These are phyloP conservation scores for Lepisosteus oculatus DNA, from an alignment of 2,113 vertebrate species.

Conservation along the genomic window DNA sequence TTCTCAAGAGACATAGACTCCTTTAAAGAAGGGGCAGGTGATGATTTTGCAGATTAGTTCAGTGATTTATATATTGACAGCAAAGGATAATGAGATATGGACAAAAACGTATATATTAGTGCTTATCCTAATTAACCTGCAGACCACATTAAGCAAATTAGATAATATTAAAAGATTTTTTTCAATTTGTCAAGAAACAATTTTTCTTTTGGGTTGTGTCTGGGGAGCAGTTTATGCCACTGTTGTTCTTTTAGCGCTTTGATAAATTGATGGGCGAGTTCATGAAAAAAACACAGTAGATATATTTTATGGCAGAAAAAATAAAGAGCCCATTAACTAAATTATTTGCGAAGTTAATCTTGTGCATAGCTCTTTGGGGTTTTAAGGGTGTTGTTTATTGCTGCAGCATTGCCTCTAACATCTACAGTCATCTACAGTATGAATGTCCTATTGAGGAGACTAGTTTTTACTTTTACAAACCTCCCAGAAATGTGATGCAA, in stretches of 20 bases:
- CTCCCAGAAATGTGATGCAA: too few relatives aligned
- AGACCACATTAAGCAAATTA: constrained; percentile 86
- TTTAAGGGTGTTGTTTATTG: too few relatives aligned
- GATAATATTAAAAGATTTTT: constrained; percentile 78
- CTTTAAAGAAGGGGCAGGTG: constrained; percentile 10
- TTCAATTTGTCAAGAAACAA: constrained; percentile 80
- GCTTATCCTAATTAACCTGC: constrained; percentile 80
- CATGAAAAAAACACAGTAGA: constrained; percentile 57
- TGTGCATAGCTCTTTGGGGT: constrained; percentile 16
- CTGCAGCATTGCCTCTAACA: too few relatives aligned
- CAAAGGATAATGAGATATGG: constrained; percentile 77
- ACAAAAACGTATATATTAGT: constrained; percentile 65
- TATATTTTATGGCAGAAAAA: constrained; percentile 69
- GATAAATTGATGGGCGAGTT: constrained; percentile 73
- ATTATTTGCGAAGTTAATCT: constrained; percentile 75
- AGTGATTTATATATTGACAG: constrained; percentile 79
- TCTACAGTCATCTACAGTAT: too few relatives aligned
- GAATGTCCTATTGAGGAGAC: too few relatives aligned
- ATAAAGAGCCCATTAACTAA: constrained; percentile 74
- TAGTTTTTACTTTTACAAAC: too few relatives aligned
- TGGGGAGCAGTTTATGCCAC: constrained; percentile 73
- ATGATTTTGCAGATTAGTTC: constrained; percentile 74
- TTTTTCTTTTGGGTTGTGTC: constrained; percentile 75
- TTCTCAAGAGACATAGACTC: neutral
- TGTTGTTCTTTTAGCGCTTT: constrained; percentile 74